Base-by-base conservation (phyloP, 2,797 vertebrate genomes). In the Carduelis carduelis region DNA sequence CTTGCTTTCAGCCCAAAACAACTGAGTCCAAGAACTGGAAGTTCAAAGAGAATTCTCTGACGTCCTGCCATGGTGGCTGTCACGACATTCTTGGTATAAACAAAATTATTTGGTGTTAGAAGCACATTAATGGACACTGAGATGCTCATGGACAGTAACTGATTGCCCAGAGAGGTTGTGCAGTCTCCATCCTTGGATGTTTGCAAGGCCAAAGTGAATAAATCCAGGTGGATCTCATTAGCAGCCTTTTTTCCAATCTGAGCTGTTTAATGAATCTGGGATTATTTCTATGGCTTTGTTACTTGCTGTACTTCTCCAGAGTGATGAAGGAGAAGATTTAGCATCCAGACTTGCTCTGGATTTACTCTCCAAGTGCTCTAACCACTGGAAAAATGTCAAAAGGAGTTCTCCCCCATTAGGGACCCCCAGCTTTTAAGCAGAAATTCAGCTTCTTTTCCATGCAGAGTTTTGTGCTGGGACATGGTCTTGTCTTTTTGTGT, bases 1-100 rank as follows among this genome's bases (percentile, higher is more conserved):
- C 64, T 87, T 70, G 75, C 64, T 80, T 93, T 63, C 32, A 30
- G 52, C 35, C 30, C 52, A 60, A 94, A 91, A 49, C 64, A 94
- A 41, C 34, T 88, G 72, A 77, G 75, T 83, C 47, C 83, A 75
- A 80, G 69, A 94, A 63, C 6, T 56, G 88, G 35, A 88, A 21
- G 32, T 63, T 85, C 82, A 85, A 66, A 70, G 64, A 83, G 26
- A 66, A 37, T 60, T 77, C 27, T 82, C 44, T 52, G 23, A 32
- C 1, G 4, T 61, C 27, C 52, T 66, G 35, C 50, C 3, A 0
- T 23, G 66, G n/a, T 49, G 69, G 26, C 47, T 41, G 23, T 69
- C 26, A 9, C 0, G 0, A 27, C 20, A 6, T 14, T 78, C 19
- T 43, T 30, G 18, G 11, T 20, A 52, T 28, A 28, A 69, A 12